These are phyloP conservation scores for Ochropleura leucogaster DNA, from an alignment of 2,888 invertebrate species.

Conservation along the genomic window DNA sequence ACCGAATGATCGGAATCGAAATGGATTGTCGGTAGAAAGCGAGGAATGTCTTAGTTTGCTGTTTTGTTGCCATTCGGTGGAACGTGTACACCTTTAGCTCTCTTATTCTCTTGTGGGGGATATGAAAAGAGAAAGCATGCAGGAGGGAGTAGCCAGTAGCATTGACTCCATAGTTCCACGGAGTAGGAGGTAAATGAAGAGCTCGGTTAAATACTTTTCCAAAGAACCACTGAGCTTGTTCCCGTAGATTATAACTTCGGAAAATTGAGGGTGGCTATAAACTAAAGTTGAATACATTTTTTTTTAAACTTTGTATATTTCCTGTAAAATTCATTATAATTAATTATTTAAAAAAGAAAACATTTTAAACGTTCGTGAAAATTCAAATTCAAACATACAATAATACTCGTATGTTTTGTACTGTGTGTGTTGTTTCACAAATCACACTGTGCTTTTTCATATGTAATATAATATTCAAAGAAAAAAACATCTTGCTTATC, in stretches of 20 bases:
- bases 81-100: conserved; percentile 24
- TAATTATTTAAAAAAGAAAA: too few relatives aligned
- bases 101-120: conserved; percentile 21
- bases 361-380: too few relatives aligned
- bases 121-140: conserved; percentile 16
- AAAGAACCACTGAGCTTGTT: not conserved
- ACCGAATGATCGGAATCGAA: conserved; percentile 56
- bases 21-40: conserved; percentile 51
- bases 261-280: too few relatives aligned
- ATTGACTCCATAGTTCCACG: not conserved
- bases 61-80: conserved; percentile 21
- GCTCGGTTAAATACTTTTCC: not conserved
- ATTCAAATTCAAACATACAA: too few relatives aligned
- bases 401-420: too few relatives aligned
- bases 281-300: too few relatives aligned
- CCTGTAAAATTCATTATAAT: too few relatives aligned
- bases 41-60: conserved; percentile 34
- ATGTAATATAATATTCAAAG: too few relatives aligned
- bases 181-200: not conserved
- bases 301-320: too few relatives aligned
- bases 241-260: not conserved
- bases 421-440: too few relatives aligned
- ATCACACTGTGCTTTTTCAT: too few relatives aligned
- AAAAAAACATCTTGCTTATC: too few relatives aligned
- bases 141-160: not conserved